Base-by-base conservation (phyloP, 2,888 invertebrate genomes). In the Sinopyrophorus schimmeli region DNA sequence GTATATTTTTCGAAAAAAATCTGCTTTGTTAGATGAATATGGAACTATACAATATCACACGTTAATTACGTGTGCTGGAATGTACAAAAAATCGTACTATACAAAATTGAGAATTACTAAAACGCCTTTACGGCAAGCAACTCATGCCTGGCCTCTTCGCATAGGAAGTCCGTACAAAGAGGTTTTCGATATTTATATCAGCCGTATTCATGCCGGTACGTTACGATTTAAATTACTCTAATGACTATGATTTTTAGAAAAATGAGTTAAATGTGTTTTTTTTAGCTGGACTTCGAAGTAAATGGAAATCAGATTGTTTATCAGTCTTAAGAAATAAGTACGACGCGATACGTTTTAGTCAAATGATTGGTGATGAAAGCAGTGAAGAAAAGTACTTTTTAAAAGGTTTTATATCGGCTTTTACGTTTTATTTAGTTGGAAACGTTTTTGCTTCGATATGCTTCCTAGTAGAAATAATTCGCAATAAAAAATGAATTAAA, bases 281-380 rank as follows among this genome's bases (percentile, higher is more conserved):
- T 53, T 16, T 21, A 62, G 62, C 48, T 43, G 62, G 62, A 9
- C 47, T 62, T 9, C 24, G 57, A 10, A 5, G 15, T 11, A 59
- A 60, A 39, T 61, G 61, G 62, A 53, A 57, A 12, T 15, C 43
- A 1, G 58, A 59, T 27, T 39, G 49, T 3, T 9, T 58, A 10
- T 7, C 24, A 9, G 39, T 47, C 10, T 27, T 38, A 16, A 17
- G 37, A 26, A 38, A 34, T 31, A 28, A 24, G 18, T 34, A 39
- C 38, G 38, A 28, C 47, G 35, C 16, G 40, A 59, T 57, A 12
- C 35, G 41, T 7, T 40, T 24, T 15, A 55, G 58, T 41, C 42
- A 54, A 40, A 47, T 18, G 3, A 32, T 3, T 3, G 32, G 18
- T n/a, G 4, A 18, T 9, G 11, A 32, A 9, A n/a, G n/a, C 1